These are phyloP conservation scores for Bombus superbus DNA, from an alignment of 1,140 invertebrate genomes.

Conservation along the genomic window DNA sequence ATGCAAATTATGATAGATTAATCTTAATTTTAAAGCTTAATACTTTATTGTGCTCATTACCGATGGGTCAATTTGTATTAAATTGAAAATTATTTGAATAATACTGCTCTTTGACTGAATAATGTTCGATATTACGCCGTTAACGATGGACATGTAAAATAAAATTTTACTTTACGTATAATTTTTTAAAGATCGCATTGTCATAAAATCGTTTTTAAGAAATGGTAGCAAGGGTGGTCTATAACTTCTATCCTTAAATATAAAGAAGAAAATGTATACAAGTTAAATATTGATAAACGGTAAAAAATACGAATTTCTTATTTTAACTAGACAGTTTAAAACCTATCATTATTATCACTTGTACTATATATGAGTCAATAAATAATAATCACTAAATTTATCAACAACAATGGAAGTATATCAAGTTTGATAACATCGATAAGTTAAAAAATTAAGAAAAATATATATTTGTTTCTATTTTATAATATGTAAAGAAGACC, in stretches of 20 bases:
- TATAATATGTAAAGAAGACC: constrained; percentile 28
- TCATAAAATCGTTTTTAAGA: constrained; percentile 36
- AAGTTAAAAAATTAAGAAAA: constrained; percentile 54
- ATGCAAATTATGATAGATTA: constrained; percentile 28
- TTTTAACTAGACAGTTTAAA: constrained; percentile 62
- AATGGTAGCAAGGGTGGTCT: constrained; percentile 21
- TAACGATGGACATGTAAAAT: constrained; percentile 25
- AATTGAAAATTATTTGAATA: constrained; percentile 40
- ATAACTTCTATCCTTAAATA: constrained; percentile 34
- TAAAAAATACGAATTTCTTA: constrained; percentile 57
- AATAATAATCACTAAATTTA: constrained; percentile 57
- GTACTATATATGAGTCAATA: constrained; percentile 49
- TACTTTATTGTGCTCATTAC: constrained; percentile 13
- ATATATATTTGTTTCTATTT: constrained; percentile 47
- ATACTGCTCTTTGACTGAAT: constrained; percentile 34
- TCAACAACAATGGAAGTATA: constrained; percentile 60
- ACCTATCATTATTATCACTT: constrained; percentile 58
- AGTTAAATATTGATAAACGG: constrained; percentile 43
- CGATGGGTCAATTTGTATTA: constrained; percentile 22
- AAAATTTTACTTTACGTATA: constrained; percentile 29
- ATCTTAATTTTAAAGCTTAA: constrained; percentile 30
- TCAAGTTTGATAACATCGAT: constrained; percentile 25
- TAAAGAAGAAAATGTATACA: constrained; percentile 44
- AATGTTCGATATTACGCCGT: constrained; percentile 14
- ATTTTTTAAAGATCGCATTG: constrained; percentile 6